A percentile compares a stretch with the other conserved stretches of the same genome.
These are phyloP conservation scores for Hyposoter didymator DNA, from an alignment of 2,888 invertebrate species.

Conservation along the genomic window DNA sequence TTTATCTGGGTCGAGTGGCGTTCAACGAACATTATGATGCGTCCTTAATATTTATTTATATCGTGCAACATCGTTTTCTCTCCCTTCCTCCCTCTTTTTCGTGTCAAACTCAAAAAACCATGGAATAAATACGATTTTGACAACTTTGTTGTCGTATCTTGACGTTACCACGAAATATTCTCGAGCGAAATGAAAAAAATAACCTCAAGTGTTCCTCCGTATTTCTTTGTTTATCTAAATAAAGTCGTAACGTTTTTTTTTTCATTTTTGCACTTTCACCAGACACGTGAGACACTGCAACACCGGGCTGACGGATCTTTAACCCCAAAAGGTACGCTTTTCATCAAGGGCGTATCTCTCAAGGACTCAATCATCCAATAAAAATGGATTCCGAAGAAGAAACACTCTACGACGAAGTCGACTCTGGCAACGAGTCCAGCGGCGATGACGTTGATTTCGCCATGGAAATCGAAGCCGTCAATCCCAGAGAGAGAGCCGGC, in stretches of 20 bases:
- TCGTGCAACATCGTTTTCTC: neutral
- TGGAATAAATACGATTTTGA: neutral
- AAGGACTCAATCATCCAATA: neutral
- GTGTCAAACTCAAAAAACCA: neutral
- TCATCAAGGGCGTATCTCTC: slow-evolving; percentile 21
- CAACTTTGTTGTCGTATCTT: neutral
- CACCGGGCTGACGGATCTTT: neutral
- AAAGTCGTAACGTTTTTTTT: neutral
- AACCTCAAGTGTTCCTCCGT: neutral
- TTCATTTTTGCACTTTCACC: neutral
- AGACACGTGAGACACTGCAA: slow-evolving; percentile 16
- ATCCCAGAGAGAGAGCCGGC: slow-evolving; percentile 91
- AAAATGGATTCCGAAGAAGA: slow-evolving; percentile 97
- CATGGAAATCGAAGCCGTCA: slow-evolving; percentile 94
- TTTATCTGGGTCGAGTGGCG: slow-evolving; percentile 38
- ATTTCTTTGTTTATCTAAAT: neutral
- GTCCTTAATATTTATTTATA: slow-evolving; percentile 2
- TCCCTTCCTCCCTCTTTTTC: slow-evolving; percentile 14
- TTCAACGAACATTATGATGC: neutral
- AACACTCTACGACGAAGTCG: slow-evolving; percentile 94
- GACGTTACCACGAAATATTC: neutral
- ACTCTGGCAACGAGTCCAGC: slow-evolving; percentile 96
- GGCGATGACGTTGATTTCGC: slow-evolving; percentile 98
- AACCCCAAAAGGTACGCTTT: slow-evolving; percentile 17
- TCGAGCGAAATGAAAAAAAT: neutral